Percentiles rank a stretch among this genome's conserved stretches.
These are phyloP conservation scores for Fissipunctia ypsillon DNA, from an alignment of 2,888 invertebrate genomes.

Conservation along the genomic window DNA sequence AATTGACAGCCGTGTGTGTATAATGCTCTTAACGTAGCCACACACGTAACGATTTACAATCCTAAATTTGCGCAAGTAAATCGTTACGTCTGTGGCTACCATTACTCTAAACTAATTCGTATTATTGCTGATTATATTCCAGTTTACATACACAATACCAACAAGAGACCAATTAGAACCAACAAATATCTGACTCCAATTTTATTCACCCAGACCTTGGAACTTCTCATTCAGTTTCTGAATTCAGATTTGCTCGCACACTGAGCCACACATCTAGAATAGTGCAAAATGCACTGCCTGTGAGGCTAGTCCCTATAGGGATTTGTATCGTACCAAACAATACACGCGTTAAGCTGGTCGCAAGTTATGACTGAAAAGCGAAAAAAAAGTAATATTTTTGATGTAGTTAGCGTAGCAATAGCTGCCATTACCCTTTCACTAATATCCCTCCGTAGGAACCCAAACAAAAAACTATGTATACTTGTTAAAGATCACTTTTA, in stretches of 20 bases:
- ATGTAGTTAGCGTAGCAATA: no score
- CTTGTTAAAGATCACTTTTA: no score
- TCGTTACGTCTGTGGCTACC: no score
- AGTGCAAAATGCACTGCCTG: slow-evolving; percentile 78
- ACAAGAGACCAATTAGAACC: not conserved
- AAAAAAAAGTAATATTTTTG: not conserved
- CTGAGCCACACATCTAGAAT: slow-evolving; percentile 70
- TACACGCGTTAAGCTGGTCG: slow-evolving; percentile 64
- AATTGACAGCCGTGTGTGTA: no score
- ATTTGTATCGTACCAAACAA: slow-evolving; percentile 81
- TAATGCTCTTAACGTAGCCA: no score
- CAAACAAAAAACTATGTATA: no score
- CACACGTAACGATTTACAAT: no score
- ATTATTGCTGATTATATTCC: no score
- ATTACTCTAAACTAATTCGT: no score
- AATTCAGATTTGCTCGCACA: slow-evolving; percentile 75
- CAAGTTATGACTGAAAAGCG: slow-evolving; percentile 55
- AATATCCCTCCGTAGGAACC: no score
- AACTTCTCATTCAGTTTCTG: slow-evolving; percentile 74
- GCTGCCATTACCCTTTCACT: no score
- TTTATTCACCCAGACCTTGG: slow-evolving; percentile 39
- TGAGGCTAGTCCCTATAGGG: slow-evolving; percentile 77
- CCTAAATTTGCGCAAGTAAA: no score
- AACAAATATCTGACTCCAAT: slow-evolving; percentile 1
- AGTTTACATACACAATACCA: not conserved